Base-by-base conservation (phyloP, 2,797 vertebrate species). In the Tympanoctomys barrerae region DNA sequence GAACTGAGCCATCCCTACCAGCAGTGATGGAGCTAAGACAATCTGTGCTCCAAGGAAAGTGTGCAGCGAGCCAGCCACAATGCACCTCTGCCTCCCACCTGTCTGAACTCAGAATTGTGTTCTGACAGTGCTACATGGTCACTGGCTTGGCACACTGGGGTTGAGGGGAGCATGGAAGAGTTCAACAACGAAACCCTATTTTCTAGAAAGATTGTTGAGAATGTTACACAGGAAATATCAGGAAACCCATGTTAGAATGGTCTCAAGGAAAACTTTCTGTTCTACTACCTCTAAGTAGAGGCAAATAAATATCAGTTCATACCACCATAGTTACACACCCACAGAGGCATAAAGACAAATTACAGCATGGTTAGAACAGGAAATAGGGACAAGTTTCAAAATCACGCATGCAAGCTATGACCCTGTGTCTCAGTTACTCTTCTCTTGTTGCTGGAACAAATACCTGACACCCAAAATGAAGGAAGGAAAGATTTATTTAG, bases 151-250 rank as follows among this genome's bases (percentile, higher is more conserved):
- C 79, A 62, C 31, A 31, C 75, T 12, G 16, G 42, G 84, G 33
- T 31, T 46, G 73, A 33, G 16, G 21, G 80, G 33, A 54, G 13
- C 13, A 14, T 18, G 89, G 70, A 85, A 78, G 82, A 64, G 54
- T 85, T 81, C 73, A 89, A 89, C 42, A 70, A 61, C 85, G 61
- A 84, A 94, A 61, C 18, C 19, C 49, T 18, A 59, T 61, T 90
- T 78, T 96, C 57, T 77, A 97, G 52, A 81, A 80, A 88, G 71
- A 75, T 79, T 18, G 33, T 59, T 96, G 66, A 91, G 84, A 91
- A 92, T 36, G 8, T 91, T 64, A 36, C 36, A 86, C 13, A 89
- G 90, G 91, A 94, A 92, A 62, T 75, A 87, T 61, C 68, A n/a
- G 5, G 10, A 59, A 87, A 57, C 62, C 81, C 39, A 11, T 18